Evolutionary conservation across 2,888 invertebrate species (phyloP).

Genomic region (Dolomedes plantarius): DNA sequence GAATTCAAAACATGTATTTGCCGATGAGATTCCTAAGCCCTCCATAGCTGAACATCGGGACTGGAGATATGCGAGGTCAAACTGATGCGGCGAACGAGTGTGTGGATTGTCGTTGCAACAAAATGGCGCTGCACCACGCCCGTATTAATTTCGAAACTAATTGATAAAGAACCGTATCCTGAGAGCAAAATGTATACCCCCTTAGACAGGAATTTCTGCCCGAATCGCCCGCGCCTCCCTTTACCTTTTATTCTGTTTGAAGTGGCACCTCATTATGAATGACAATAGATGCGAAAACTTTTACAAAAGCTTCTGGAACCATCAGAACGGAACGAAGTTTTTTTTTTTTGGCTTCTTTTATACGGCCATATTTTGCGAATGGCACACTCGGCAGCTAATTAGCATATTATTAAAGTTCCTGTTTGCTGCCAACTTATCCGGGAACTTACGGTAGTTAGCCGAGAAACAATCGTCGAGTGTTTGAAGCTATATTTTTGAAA

Average conservation of each 20-base stretch:
- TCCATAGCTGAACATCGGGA: no score
- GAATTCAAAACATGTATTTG: no score
- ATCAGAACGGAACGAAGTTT: constrained; percentile 41
- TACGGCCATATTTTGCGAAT: constrained; percentile 19
- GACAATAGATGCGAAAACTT: constrained; percentile 44
- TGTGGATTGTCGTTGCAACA: not conserved
- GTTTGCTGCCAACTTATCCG: constrained; percentile 19
- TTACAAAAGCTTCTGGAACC: constrained; percentile 49
- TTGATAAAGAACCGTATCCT: not conserved
- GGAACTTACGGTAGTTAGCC: constrained; percentile 24
- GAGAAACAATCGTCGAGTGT: constrained; percentile 38
- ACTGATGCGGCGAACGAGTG: no score
- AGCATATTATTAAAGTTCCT: constrained; percentile 69
- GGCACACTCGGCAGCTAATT: constrained; percentile 42
- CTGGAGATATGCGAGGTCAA: no score
- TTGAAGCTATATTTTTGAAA: constrained; percentile 40
- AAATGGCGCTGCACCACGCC: not conserved
- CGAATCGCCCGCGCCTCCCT: not conserved
- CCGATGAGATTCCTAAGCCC: no score
- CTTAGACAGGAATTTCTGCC: not conserved
- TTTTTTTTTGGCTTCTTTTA: not conserved
- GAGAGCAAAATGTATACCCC: not conserved
- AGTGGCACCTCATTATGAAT: constrained; percentile 50
- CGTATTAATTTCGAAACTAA: not conserved
- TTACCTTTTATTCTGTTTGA: constrained; percentile 16